These are phyloP conservation scores for Mustela erminea DNA, from an alignment of 2,797 vertebrate genomes.

Conservation along the genomic window DNA sequence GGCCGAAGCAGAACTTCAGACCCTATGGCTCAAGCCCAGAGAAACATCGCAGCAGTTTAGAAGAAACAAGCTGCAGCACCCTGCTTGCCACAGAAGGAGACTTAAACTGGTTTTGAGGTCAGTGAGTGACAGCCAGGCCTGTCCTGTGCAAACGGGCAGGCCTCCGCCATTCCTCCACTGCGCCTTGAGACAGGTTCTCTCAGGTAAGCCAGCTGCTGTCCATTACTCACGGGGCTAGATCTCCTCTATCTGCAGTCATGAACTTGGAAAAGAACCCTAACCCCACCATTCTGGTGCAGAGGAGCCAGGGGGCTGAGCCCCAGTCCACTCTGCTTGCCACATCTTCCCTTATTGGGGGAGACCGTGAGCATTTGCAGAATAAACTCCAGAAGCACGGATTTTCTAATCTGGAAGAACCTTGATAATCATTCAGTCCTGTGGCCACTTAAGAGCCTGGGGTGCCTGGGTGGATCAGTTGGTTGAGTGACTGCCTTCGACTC, in stretches of 20 bases:
- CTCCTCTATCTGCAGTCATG: neutral
- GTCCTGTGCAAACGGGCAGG: neutral
- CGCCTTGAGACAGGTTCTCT: neutral
- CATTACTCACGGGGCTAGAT: no score
- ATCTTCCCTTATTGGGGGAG: accelerated
- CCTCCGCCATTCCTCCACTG: neutral
- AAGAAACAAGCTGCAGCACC: neutral
- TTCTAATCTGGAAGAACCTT: neutral
- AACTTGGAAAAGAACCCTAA: neutral
- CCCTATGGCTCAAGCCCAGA: neutral
- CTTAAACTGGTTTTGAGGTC: neutral
- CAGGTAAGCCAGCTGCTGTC: neutral
- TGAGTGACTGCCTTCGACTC: no score
- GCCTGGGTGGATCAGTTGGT: neutral
- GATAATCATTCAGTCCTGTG: neutral
- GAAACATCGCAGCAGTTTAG: neutral
- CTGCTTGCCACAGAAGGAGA: accelerated
- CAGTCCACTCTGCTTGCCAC: neutral
- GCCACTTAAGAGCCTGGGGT: neutral
- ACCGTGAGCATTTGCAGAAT: neutral
- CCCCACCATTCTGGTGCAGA: neutral
- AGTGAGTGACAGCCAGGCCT: neutral
- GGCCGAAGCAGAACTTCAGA: neutral
- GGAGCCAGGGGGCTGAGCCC: no score
- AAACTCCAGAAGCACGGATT: neutral